phyloP scores from a whole-genome alignment of 2,797 vertebrate genomes.

The Labroides dimidiatus region DNA sequence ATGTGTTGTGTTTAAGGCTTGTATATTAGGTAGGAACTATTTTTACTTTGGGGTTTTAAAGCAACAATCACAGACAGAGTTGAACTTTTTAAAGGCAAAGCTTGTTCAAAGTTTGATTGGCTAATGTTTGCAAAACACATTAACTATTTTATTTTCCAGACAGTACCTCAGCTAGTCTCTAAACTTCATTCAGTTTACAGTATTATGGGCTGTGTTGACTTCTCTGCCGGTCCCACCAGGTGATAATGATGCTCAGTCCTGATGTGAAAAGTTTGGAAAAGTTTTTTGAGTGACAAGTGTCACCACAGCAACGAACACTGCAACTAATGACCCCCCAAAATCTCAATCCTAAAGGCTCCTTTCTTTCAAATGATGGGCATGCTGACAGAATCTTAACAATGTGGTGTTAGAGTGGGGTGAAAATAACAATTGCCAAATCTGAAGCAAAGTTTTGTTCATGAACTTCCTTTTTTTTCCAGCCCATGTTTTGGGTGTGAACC shows the following conservation, averaged over 20 bases:
- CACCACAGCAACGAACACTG: slow-evolving; percentile 1
- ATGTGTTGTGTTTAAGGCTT: not conserved
- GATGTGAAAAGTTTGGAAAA: not conserved
- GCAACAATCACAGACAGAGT: not conserved
- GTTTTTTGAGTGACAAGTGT: not conserved
- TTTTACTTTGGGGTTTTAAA: slow-evolving; percentile 9
- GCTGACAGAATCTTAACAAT: not conserved
- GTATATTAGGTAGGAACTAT: not conserved
- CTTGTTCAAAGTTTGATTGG: not conserved
- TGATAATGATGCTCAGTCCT: not conserved
- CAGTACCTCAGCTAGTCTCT: not conserved
- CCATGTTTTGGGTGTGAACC: not conserved
- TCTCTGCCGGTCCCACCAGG: not conserved
- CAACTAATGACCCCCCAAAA: not conserved
- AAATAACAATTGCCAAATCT: not conserved
- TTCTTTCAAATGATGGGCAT: not conserved
- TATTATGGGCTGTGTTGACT: not conserved
- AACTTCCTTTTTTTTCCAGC: not conserved
- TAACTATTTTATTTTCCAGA: not conserved
- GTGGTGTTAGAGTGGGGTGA: not conserved
- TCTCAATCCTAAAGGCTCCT: not conserved
- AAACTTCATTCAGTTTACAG: not conserved
- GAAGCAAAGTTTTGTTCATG: not conserved
- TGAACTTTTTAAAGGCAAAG: not conserved
- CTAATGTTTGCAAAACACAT: not conserved